Evolutionary conservation across 2,888 invertebrate species (phyloP).

Genomic region (Ectemnius cavifrons): DNA sequence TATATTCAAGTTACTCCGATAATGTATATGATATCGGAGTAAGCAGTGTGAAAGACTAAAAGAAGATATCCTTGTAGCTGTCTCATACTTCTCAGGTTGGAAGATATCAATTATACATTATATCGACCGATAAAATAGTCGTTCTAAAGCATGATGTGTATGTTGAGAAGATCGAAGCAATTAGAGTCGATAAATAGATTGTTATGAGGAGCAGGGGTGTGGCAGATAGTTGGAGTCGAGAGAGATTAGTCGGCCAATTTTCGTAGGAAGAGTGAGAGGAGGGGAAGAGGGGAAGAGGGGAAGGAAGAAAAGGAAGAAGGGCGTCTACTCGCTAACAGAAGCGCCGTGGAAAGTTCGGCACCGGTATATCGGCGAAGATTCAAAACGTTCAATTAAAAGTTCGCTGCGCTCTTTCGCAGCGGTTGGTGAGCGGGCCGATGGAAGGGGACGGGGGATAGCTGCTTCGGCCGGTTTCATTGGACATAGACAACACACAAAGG

Average conservation of each 20-base stretch:
- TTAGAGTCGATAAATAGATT: slow-evolving; percentile 60
- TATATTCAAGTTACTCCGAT: too few species aligned
- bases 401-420: slow-evolving; percentile 32
- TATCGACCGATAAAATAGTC: slow-evolving; percentile 27
- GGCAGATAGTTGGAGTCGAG: slow-evolving; percentile 7
- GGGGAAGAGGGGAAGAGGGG: neutral
- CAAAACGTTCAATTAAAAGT: slow-evolving; percentile 59
- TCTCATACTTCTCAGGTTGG: neutral
- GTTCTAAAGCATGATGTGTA: slow-evolving; percentile 25
- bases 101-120: slow-evolving; percentile 41
- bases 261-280: slow-evolving; percentile 1
- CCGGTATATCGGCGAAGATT: slow-evolving; percentile 38
- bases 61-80: neutral
- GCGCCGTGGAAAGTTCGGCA: slow-evolving; percentile 15
- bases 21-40: too few species aligned
- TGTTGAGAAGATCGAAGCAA: slow-evolving; percentile 61
- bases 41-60: too few species aligned
- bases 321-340: slow-evolving; percentile 5
- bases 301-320: slow-evolving; percentile 37
- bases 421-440: slow-evolving; percentile 6
- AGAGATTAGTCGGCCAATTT: slow-evolving; percentile 37
- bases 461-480: slow-evolving; percentile 21
- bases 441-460: slow-evolving; percentile 37
- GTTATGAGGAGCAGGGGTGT: neutral
- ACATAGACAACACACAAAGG: slow-evolving; percentile 11